Percentiles rank a stretch among this genome's conserved stretches.
phyloP scores from a whole-genome alignment of 2,113 vertebrate species.

The Erinaceus europaeus region DNA sequence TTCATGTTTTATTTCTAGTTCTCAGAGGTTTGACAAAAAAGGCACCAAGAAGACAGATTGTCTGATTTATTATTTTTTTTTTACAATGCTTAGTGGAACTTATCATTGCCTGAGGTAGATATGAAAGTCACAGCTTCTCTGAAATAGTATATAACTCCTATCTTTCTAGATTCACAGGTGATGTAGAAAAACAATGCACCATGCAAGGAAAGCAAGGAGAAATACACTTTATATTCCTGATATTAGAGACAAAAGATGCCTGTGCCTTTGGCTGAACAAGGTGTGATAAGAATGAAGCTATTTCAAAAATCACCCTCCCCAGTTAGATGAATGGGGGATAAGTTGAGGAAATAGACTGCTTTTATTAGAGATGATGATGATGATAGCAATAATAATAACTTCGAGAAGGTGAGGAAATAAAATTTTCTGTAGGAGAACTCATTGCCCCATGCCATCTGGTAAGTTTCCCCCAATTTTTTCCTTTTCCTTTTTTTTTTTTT shows the following conservation, averaged over 20 bases:
- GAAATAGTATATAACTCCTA: neutral
- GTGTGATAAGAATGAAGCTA: neutral
- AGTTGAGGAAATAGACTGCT: neutral
- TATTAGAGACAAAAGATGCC: neutral
- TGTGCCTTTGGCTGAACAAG: neutral
- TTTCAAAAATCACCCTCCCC: slow-evolving; percentile 4
- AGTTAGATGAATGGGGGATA: neutral
- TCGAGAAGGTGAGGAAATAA: neutral
- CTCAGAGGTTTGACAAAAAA: neutral
- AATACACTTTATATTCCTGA: neutral
- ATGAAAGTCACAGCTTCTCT: neutral
- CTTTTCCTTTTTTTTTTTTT: no score
- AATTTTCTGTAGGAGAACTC: no score
- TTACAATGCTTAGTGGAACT: neutral
- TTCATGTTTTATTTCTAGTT: neutral
- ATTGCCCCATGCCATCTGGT: no score
- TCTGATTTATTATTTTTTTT: neutral
- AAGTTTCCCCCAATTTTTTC: no score
- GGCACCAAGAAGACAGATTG: neutral
- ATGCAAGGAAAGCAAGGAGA: slow-evolving; percentile 22
- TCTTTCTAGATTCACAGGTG: neutral
- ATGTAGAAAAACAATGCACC: neutral
- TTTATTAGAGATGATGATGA: no score
- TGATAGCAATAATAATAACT: slow-evolving; percentile 55
- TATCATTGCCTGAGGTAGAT: neutral